These are phyloP conservation scores for Ambastaia sidthimunki DNA, from an alignment of 2,797 vertebrate genomes.

Conservation along the genomic window DNA sequence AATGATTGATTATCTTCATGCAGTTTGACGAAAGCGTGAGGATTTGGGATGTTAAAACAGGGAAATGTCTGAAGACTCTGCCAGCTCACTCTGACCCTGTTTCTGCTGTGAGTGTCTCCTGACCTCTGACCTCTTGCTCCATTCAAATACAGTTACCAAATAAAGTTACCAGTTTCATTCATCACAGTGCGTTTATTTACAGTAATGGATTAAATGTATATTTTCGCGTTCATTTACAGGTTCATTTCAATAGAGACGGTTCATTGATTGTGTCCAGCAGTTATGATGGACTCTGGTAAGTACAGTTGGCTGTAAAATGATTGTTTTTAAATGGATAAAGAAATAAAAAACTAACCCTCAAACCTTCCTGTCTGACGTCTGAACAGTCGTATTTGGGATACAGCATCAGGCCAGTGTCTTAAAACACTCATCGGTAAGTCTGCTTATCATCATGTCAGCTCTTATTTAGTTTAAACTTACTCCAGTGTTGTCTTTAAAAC, in stretches of 20 bases:
- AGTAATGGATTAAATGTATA: not conserved
- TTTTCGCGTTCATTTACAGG: conserved; percentile 73
- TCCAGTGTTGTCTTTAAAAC: not conserved
- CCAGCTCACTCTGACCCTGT: conserved; percentile 98
- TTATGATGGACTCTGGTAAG: conserved; percentile 97
- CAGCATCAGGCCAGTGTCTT: conserved; percentile 97
- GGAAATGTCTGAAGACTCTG: conserved; percentile 97
- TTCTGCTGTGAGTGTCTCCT: conserved; percentile 85
- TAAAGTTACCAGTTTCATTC: not conserved
- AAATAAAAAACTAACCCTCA: not conserved
- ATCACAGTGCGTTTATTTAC: not conserved
- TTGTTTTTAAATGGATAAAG: conserved; percentile 15
- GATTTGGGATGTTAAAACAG: conserved; percentile 99
- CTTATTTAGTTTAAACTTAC: not conserved
- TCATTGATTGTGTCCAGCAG: conserved; percentile 98
- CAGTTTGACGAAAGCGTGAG: conserved; percentile 97
- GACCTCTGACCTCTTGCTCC: not conserved
- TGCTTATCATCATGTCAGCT: not conserved
- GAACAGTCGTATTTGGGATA: conserved; percentile 97
- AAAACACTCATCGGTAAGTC: conserved; percentile 97
- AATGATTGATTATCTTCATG: conserved; percentile 20
- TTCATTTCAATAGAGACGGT: conserved; percentile 98
- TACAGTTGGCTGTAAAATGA: not conserved
- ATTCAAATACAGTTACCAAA: not conserved
- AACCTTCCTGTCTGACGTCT: conserved; percentile 4